A percentile compares a stretch with the other conserved stretches of the same genome.
Conservation (phyloP, 1,140 invertebrate genomes). For the Polypedilum pembai region DNA sequence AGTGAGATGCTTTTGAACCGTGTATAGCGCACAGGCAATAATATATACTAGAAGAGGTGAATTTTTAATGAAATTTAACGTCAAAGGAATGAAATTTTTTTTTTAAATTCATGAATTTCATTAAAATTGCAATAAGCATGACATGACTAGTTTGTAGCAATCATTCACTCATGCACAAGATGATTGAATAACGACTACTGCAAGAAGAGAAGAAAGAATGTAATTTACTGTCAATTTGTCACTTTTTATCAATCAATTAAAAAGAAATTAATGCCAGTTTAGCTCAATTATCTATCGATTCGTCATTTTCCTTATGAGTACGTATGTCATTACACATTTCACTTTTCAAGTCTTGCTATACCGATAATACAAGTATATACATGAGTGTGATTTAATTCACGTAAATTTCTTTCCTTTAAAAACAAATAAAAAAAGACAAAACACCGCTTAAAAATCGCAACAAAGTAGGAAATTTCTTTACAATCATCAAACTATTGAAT, state of each 20-base stretch:
- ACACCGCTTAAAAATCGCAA: neutral
- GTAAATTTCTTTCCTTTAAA: neutral
- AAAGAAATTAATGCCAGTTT: neutral
- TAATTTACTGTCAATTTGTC: slow-evolving; percentile 12
- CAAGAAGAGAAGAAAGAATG: neutral
- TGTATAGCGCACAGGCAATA: neutral
- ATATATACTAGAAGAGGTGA: neutral
- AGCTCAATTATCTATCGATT: no score
- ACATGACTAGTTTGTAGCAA: slow-evolving; percentile 2
- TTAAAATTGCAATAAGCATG: neutral
- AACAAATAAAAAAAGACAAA: neutral
- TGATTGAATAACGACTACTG: neutral
- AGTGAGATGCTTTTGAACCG: neutral
- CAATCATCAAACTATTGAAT: neutral
- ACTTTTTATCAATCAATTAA: neutral
- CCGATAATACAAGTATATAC: neutral
- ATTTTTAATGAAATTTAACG: slow-evolving; percentile 10
- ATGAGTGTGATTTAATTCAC: neutral
- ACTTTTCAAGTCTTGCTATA: no score
- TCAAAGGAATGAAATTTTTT: neutral
- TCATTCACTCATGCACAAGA: neutral
- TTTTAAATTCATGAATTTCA: neutral
- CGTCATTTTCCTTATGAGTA: no score
- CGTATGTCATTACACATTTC: no score
- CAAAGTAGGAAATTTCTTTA: slow-evolving; percentile 7